These are phyloP conservation scores for Oxyruncus cristatus DNA, from an alignment of 2,113 vertebrate genomes.

Conservation along the genomic window DNA sequence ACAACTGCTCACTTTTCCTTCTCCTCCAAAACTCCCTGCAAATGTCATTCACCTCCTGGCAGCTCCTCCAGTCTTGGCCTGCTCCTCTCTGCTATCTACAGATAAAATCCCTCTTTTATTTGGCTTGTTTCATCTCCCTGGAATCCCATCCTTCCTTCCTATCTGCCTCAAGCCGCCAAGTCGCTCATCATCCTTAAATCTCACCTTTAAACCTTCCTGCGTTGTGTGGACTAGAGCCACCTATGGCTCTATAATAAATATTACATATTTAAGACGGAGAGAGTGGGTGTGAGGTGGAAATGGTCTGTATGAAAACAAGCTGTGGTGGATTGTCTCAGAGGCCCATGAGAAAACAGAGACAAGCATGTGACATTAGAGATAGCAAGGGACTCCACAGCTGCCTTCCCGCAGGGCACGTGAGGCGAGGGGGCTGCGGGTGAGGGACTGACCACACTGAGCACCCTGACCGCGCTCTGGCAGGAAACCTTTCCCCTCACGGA, in stretches of 20 bases:
- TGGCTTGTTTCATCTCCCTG: background rate
- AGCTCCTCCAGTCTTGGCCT: background rate
- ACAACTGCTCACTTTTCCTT: background rate
- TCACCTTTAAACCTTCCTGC: background rate
- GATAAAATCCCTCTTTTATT: background rate
- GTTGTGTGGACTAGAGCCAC: accelerated
- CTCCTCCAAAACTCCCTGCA: background rate
- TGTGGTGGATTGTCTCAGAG: background rate
- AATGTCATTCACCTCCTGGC: background rate
- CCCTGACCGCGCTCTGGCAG: background rate
- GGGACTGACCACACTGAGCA: background rate
- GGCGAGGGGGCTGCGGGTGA: background rate
- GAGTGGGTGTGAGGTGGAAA: accelerated
- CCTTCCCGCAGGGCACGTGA: background rate
- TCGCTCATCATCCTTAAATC: background rate
- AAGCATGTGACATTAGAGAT: accelerated
- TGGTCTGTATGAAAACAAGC: background rate
- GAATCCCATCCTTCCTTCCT: background rate
- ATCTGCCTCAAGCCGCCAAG: background rate
- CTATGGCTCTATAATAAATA: background rate
- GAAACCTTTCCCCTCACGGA: background rate
- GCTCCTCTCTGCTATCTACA: background rate
- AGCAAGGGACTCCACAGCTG: background rate
- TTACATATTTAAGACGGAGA: too few relatives aligned
- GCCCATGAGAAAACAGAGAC: background rate